These are phyloP conservation scores for Cervus canadensis DNA, from an alignment of 2,113 vertebrate genomes.

Conservation along the genomic window DNA sequence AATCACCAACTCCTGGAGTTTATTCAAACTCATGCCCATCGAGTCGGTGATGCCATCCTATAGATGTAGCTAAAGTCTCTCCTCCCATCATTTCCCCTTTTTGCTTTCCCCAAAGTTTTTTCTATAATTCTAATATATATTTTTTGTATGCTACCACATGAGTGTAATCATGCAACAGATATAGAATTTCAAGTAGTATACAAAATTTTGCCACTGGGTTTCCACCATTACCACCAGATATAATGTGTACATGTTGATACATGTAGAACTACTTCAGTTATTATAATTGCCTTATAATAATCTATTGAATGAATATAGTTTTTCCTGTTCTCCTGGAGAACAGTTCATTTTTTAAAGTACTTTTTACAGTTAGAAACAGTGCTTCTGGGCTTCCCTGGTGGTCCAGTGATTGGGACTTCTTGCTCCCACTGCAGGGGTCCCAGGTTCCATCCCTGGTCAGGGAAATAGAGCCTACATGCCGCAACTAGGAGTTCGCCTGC, in stretches of 20 bases:
- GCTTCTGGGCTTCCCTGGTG: background rate
- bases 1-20: too few relatives aligned
- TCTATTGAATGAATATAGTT: background rate
- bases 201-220: background rate
- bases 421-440: background rate
- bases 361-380: background rate
- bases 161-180: background rate
- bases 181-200: background rate
- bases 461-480: background rate
- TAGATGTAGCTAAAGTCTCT: background rate
- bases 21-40: too few relatives aligned
- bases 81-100: background rate
- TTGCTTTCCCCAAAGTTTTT: background rate
- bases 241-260: background rate
- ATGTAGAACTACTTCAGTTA: background rate
- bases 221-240: background rate
- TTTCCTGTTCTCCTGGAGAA: background rate
- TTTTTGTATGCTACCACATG: background rate
- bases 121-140: background rate
- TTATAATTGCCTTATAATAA: background rate
- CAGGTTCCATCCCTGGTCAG: background rate
- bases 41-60: too few relatives aligned
- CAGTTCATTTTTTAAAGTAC: background rate
- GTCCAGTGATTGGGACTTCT: background rate
- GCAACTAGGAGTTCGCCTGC: background rate